Percentiles rank a stretch among this genome's conserved stretches.
phyloP scores from a whole-genome alignment of 2,888 invertebrate genomes.

The Ennomos fuscantarius region DNA sequence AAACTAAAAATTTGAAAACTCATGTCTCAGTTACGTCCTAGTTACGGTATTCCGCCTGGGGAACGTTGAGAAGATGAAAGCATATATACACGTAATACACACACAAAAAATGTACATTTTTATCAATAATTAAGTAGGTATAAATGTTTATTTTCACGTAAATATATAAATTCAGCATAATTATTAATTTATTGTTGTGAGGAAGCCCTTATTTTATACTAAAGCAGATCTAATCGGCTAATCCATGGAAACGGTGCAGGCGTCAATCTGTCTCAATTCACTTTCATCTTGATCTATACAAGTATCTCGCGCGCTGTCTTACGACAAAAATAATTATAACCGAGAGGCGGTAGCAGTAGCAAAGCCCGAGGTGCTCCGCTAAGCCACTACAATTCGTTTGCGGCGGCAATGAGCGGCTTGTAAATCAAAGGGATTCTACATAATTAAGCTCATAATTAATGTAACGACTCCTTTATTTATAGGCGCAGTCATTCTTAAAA shows the following conservation, averaged over 20 bases:
- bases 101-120: no score
- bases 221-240: conserved; percentile 59
- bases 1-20: no score
- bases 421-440: conserved; percentile 85
- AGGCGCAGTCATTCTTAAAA: conserved; percentile 81
- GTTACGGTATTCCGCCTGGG: no score
- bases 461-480: conserved; percentile 82
- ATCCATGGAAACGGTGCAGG: conserved; percentile 72
- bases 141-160: conserved; percentile 15
- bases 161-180: conserved; percentile 28
- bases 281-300: conserved; percentile 77
- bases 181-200: conserved; percentile 26
- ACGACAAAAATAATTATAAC: conserved; percentile 82
- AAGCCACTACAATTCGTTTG: conserved; percentile 83
- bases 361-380: conserved; percentile 73
- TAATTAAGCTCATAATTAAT: conserved; percentile 85
- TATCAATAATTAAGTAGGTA: conserved; percentile 8
- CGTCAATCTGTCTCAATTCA: conserved; percentile 74
- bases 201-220: conserved; percentile 28
- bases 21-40: no score
- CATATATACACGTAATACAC: no score
- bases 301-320: conserved; percentile 54
- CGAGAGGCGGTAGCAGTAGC: conserved; percentile 65
- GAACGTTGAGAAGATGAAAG: no score
- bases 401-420: conserved; percentile 81